A percentile compares a stretch with the other conserved stretches of the same genome.
These are phyloP conservation scores for Syritta pipiens DNA, from an alignment of 2,888 invertebrate species.

Conservation along the genomic window DNA sequence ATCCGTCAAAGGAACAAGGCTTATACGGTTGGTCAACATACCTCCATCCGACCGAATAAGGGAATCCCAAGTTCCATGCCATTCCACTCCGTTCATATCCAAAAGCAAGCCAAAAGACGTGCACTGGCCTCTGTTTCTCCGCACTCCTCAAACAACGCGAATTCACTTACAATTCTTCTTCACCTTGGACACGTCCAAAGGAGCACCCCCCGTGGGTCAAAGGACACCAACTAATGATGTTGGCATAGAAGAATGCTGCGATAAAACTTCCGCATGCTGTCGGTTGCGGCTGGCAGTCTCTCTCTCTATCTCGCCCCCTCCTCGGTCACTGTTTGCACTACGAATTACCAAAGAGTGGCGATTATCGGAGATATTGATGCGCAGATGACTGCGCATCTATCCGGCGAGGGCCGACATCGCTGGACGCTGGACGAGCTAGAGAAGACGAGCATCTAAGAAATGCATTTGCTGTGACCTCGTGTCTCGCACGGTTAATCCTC, in stretches of 20 bases:
- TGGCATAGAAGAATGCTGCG: constrained; percentile 62
- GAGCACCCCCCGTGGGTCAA: constrained; percentile 48
- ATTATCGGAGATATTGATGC: constrained; percentile 69
- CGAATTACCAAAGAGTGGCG: constrained; percentile 69
- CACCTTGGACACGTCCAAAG: constrained; percentile 64
- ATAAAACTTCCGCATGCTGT: constrained; percentile 68
- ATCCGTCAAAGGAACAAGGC: no score
- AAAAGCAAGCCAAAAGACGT: no score
- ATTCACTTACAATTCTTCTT: constrained; percentile 56
- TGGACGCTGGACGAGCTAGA: no score
- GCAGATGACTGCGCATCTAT: constrained; percentile 55
- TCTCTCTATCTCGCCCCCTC: neutral
- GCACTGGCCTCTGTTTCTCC: neutral
- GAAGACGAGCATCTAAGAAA: constrained; percentile 66
- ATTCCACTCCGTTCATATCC: no score
- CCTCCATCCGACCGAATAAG: no score
- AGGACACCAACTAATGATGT: constrained; percentile 67
- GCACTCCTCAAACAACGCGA: no score
- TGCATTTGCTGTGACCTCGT: constrained; percentile 66
- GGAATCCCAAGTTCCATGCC: no score
- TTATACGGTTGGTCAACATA: no score
- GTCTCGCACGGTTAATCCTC: constrained; percentile 67
- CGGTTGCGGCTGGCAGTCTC: neutral
- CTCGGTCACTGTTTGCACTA: constrained; percentile 56
- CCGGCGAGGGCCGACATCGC: constrained; percentile 43